phyloP scores from a whole-genome alignment of 2,888 invertebrate genomes.

The Erynnis tages region DNA sequence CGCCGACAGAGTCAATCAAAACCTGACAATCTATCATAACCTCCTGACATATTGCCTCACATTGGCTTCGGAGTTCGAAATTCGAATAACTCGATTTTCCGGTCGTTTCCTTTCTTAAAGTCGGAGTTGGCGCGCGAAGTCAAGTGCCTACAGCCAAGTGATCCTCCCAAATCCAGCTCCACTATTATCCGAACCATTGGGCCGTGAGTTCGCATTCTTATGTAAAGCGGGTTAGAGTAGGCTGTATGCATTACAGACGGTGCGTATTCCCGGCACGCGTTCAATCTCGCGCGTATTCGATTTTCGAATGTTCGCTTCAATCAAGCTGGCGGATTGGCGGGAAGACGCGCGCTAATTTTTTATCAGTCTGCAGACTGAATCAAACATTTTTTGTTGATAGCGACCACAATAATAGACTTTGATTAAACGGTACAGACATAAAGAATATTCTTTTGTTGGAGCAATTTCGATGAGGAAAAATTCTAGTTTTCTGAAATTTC shows the following conservation, averaged over 20 bases:
- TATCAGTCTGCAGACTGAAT: background rate
- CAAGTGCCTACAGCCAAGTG: slow-evolving; percentile 40
- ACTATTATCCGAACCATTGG: slow-evolving; percentile 74
- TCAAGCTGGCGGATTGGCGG: slow-evolving; percentile 51
- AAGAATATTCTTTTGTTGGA: too few relatives aligned
- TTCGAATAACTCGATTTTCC: slow-evolving; percentile 54
- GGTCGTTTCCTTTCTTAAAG: slow-evolving; percentile 43
- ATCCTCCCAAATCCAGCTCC: slow-evolving; percentile 55
- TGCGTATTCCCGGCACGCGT: slow-evolving; percentile 70
- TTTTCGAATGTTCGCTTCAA: slow-evolving; percentile 52
- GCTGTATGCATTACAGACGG: slow-evolving; percentile 38
- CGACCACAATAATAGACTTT: too few relatives aligned
- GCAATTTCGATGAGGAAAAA: too few relatives aligned
- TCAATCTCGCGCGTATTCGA: slow-evolving; percentile 59
- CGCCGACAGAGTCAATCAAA: slow-evolving; percentile 10
- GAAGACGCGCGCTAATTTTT: slow-evolving; percentile 4
- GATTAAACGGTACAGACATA: too few relatives aligned
- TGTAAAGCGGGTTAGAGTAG: slow-evolving; percentile 61
- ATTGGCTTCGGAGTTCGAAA: slow-evolving; percentile 34
- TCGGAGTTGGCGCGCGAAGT: slow-evolving; percentile 45
- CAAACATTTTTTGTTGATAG: too few relatives aligned
- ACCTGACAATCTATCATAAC: slow-evolving; percentile 32
- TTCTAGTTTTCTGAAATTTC: background rate
- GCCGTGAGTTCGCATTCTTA: slow-evolving; percentile 68
- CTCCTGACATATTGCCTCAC: slow-evolving; percentile 37